Evolutionary conservation across 2,888 invertebrate genomes (phyloP).

Genomic region (Anoplius nigerrimus): DNA sequence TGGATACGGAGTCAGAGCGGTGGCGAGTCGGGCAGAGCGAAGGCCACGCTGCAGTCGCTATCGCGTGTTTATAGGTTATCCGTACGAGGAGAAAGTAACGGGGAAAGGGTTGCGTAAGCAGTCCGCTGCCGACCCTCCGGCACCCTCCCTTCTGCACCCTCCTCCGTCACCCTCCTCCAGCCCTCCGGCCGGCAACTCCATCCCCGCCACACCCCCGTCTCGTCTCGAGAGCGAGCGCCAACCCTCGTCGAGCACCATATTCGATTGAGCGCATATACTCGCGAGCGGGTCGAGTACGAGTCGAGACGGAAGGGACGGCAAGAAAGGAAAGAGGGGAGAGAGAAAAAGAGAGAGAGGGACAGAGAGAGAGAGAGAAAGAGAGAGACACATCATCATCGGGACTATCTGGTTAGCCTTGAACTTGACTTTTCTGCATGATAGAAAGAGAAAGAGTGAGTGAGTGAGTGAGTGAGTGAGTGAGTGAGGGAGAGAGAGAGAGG

Average conservation of each 20-base stretch:
- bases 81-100: slow-evolving; percentile 37
- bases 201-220: not conserved
- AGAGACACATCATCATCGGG: slow-evolving; percentile 32
- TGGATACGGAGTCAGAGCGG: not conserved
- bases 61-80: slow-evolving; percentile 4
- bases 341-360: slow-evolving; percentile 14
- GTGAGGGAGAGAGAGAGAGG: slow-evolving; percentile 25
- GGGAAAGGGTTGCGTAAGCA: slow-evolving; percentile 41
- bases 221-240: slow-evolving; percentile 14
- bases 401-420: slow-evolving; percentile 70
- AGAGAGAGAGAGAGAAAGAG: slow-evolving; percentile 33
- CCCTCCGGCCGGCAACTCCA: slow-evolving; percentile 19
- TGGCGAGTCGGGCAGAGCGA: not conserved
- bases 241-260: slow-evolving; percentile 11
- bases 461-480: too few species aligned
- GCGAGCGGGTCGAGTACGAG: too few species aligned
- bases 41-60: not conserved
- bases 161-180: not conserved
- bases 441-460: slow-evolving; percentile 32
- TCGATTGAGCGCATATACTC: too few species aligned
- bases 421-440: slow-evolving; percentile 67
- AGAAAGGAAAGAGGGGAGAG: slow-evolving; percentile 2
- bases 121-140: not conserved
- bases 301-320: slow-evolving; percentile 34
- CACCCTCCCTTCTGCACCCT: not conserved